A percentile compares a stretch with the other conserved stretches of the same genome.
phyloP scores from a whole-genome alignment of 2,888 invertebrate genomes.

The Acronicta alni region DNA sequence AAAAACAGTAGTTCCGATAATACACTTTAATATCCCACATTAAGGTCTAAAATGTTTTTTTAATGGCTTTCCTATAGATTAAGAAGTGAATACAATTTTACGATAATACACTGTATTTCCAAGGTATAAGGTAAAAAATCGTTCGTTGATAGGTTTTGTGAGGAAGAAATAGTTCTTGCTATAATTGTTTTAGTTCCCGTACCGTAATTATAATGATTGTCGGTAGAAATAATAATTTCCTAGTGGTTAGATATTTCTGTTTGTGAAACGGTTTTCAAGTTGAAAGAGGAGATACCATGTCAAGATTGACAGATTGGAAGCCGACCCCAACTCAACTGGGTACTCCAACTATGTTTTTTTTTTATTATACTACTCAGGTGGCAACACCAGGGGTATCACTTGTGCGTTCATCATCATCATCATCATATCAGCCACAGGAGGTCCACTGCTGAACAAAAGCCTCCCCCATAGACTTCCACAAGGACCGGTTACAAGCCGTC shows the following conservation, averaged over 20 bases:
- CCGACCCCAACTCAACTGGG: too few relatives aligned
- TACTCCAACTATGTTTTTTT: too few relatives aligned
- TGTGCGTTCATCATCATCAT: too few relatives aligned
- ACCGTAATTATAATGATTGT: conserved; percentile 31
- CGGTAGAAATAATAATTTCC: conserved; percentile 36
- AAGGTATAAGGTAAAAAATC: conserved; percentile 8
- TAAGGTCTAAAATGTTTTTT: conserved; percentile 41
- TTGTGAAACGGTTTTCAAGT: neutral
- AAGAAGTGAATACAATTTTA: neutral
- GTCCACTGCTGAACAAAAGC: too few relatives aligned
- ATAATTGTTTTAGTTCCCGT: conserved; percentile 35
- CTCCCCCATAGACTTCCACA: too few relatives aligned
- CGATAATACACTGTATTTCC: neutral
- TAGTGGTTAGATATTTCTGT: conserved; percentile 18
- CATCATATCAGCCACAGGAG: too few relatives aligned
- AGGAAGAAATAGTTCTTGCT: conserved; percentile 37
- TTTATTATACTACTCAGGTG: too few relatives aligned
- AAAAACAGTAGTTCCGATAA: conserved; percentile 19
- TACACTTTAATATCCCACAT: conserved; percentile 16
- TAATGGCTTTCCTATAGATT: conserved; percentile 19
- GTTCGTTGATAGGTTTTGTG: conserved; percentile 18
- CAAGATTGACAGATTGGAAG: too few relatives aligned
- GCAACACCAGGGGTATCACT: too few relatives aligned
- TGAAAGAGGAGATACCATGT: neutral
- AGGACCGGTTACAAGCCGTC: too few relatives aligned